Percentiles rank a stretch among this genome's conserved stretches.
Conservation (phyloP, 2,888 invertebrate species). For the Nemapogon koenigi region DNA sequence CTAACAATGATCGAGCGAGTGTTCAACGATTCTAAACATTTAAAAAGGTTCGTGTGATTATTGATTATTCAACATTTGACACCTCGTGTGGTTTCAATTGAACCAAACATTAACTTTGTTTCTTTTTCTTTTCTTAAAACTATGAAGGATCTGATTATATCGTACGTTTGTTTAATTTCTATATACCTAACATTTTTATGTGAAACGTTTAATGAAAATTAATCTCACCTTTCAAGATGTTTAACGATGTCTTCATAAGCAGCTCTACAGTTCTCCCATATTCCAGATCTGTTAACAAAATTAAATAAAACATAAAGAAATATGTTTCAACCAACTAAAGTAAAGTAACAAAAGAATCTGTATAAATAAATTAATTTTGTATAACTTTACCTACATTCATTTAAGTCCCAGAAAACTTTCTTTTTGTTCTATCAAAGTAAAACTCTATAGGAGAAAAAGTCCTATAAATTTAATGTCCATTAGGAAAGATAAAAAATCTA, state of each 20-base stretch:
- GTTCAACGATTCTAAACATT: slow-evolving; percentile 6
- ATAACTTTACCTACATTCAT: slow-evolving; percentile 6
- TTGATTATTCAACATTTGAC: slow-evolving; percentile 11
- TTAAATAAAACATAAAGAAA: slow-evolving; percentile 20
- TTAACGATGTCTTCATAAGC: slow-evolving; percentile 95
- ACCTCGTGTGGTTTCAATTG: slow-evolving; percentile 2
- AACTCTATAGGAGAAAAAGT: slow-evolving; percentile 8
- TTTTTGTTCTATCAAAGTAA: slow-evolving; percentile 7
- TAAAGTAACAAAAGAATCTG: slow-evolving; percentile 21
- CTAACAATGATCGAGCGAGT: slow-evolving; percentile 22
- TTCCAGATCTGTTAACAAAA: slow-evolving; percentile 76
- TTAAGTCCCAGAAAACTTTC: slow-evolving; percentile 3
- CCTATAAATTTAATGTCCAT: slow-evolving; percentile 12
- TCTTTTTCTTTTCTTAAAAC: no score
- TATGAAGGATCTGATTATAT: no score
- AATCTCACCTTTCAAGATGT: slow-evolving; percentile 88
- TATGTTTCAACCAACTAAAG: slow-evolving; percentile 24
- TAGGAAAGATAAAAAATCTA: slow-evolving; percentile 25
- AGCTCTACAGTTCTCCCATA: slow-evolving; percentile 95
- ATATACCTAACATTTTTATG: no score
- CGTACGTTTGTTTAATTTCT: no score
- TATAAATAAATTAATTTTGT: slow-evolving; percentile 7
- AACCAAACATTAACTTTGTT: slow-evolving; percentile 1
- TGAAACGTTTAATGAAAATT: no score
- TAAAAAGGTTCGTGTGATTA: slow-evolving; percentile 5